A percentile compares a stretch with the other conserved stretches of the same genome.
Evolutionary conservation across 2,113 vertebrate species (phyloP).

Genomic region (Takifugu bimaculatus): DNA sequence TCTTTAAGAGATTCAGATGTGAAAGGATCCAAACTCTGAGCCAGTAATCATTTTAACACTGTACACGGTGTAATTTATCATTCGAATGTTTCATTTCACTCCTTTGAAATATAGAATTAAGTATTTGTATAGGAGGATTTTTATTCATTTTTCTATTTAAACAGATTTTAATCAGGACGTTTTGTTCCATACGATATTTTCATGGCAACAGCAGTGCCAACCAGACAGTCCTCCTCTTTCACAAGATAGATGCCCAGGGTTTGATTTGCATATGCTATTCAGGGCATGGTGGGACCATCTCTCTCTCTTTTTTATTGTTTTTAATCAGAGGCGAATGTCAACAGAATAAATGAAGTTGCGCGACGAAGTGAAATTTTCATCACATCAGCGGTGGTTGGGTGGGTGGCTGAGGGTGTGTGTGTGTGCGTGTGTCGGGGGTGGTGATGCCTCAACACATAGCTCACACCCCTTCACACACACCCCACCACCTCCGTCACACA

Average conservation of each 20-base stretch:
- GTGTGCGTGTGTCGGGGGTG: conserved; percentile 35
- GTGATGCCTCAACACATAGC: conserved; percentile 78
- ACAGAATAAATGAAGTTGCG: conserved; percentile 99
- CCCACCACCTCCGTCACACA: conserved; percentile 18
- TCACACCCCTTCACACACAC: conserved; percentile 32
- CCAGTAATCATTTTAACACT: no score
- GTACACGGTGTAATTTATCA: no score
- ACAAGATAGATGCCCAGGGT: conserved; percentile 95
- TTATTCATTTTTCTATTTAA: not conserved
- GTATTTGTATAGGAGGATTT: no score
- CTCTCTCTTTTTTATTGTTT: conserved; percentile 96
- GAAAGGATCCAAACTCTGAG: no score
- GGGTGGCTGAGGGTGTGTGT: conserved; percentile 60
- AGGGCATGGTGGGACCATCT: conserved; percentile 79
- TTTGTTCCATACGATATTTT: conserved; percentile 53
- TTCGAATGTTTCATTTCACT: no score
- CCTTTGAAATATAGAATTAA: no score
- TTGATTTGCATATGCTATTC: conserved; percentile 99
- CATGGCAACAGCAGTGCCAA: conserved; percentile 81
- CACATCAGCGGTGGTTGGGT: conserved; percentile 87
- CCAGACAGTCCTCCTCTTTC: conserved; percentile 76
- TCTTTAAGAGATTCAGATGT: no score
- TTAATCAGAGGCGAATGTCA: conserved; percentile 99
- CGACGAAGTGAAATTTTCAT: conserved; percentile 99
- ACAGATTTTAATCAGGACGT: no score